phyloP scores from a whole-genome alignment of 2,113 vertebrate species.

The Eretmochelys imbricata region DNA sequence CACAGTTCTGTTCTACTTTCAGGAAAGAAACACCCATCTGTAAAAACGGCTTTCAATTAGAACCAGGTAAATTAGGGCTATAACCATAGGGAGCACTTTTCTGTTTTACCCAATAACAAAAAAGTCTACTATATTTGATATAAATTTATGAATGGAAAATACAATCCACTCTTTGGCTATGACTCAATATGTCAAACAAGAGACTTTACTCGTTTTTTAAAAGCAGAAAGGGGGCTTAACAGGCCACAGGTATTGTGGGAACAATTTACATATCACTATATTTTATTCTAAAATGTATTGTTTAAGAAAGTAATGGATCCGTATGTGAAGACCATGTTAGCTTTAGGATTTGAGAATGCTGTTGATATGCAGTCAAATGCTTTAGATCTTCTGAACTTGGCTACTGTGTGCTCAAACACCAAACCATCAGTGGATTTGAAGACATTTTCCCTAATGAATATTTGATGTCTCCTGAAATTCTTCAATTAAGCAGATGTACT shows the following conservation, averaged over 20 bases:
- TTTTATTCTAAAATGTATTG: not conserved
- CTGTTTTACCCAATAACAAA: not conserved
- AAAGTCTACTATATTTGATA: not conserved
- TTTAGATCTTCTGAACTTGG: not conserved
- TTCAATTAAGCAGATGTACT: not conserved
- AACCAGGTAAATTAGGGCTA: accelerated
- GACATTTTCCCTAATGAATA: not conserved
- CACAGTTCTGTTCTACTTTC: conserved; percentile 42
- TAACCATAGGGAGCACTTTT: accelerated
- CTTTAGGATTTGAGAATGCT: not conserved
- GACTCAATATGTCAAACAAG: not conserved
- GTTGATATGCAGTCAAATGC: not conserved
- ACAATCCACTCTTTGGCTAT: not conserved
- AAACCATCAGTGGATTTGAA: not conserved
- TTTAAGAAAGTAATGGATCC: not conserved
- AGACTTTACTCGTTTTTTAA: not conserved
- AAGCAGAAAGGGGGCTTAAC: conserved; percentile 11
- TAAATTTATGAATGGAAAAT: not conserved
- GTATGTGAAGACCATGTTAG: not conserved
- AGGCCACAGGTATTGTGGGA: not conserved
- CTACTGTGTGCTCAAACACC: not conserved
- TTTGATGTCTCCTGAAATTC: not conserved
- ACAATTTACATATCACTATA: not conserved
- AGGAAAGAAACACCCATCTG: conserved; percentile 45
- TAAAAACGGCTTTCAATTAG: not conserved